Base-by-base conservation (phyloP, 2,888 invertebrate genomes). In the Trachelus troglodyta region DNA sequence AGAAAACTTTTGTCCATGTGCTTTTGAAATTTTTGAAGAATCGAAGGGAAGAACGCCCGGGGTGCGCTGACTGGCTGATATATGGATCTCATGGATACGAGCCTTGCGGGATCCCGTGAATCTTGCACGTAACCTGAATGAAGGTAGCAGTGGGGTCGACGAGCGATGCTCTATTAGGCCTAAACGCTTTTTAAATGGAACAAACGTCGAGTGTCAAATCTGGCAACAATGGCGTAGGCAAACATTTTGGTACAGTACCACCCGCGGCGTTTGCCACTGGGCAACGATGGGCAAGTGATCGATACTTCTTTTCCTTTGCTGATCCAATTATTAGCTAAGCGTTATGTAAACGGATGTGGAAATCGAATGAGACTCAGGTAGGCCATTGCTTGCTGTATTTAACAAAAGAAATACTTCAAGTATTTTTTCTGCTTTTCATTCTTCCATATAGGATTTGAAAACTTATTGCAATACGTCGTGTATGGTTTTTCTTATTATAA, bases 11-110 rank as follows among this genome's bases (percentile, higher is more conserved):
- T 79, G 74, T 79, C n/a, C 76, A 73, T 31, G 34, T 33, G 69
- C 79, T 76, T 75, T 79, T 75, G 80, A 80, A 80, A 80, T 79
- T 75, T 77, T 76, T 69, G 76, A 80, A 80, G 80, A 81, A 82
- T 82, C 81, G 77, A 83, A 83, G 81, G 83, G 79, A 84, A 82
- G 85, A 85, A 85, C 88, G 84, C 90, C 90, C 84, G 87, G 85
- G 77, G 90, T 84, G 88, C 86, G 89, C 85, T 89, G 89, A 90
- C 89, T 89, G 82, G 79, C 87, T 88, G 88, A 90, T 88, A 85
- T 89, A 90, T 90, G 86, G 85, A 87, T 86, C 83, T 82, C 80
- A 71, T 71, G 33, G 71, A 71, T 71, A 12, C 71, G 31, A n/a
- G 71, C 71, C 31, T 71, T 71, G 71, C 71, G 71, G 71, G 33